Evolutionary conservation across 2,888 invertebrate genomes (phyloP).

Genomic region (Oxyteleia sp.): DNA sequence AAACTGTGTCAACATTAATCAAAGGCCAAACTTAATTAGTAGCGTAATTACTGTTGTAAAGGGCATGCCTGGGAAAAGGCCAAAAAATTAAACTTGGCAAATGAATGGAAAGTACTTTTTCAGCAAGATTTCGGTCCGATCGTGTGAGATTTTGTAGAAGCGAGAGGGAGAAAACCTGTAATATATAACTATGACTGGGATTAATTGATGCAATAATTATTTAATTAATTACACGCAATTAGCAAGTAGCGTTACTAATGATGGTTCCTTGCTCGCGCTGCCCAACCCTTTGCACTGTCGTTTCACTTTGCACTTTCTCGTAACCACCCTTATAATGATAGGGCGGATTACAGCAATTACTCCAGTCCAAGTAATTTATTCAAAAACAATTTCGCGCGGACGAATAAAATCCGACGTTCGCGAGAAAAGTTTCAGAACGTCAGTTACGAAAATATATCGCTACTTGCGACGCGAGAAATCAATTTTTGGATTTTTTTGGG

Average conservation of each 20-base stretch:
- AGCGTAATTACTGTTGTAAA: too few relatives aligned
- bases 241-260: slow-evolving; percentile 74
- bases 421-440: slow-evolving; percentile 3
- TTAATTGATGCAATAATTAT: slow-evolving; percentile 79
- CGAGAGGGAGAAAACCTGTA: background rate
- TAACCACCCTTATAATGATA: slow-evolving; percentile 49
- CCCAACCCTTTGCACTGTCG: slow-evolving; percentile 39
- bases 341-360: slow-evolving; percentile 56
- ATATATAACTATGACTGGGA: slow-evolving; percentile 71
- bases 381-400: slow-evolving; percentile 46
- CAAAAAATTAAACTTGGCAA: too few relatives aligned
- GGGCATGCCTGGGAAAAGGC: too few relatives aligned
- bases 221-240: slow-evolving; percentile 79
- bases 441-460: background rate
- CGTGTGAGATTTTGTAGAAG: slow-evolving; percentile 19
- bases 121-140: too few relatives aligned
- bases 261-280: slow-evolving; percentile 34
- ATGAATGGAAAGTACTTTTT: too few relatives aligned
- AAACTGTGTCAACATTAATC: too few relatives aligned
- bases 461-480: too few relatives aligned
- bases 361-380: slow-evolving; percentile 52
- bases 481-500: too few relatives aligned
- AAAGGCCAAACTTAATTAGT: too few relatives aligned
- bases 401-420: slow-evolving; percentile 33
- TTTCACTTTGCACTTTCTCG: slow-evolving; percentile 38